Evolutionary conservation across 2,113 vertebrate species (phyloP).

Genomic region (Dasypus novemcinctus): DNA sequence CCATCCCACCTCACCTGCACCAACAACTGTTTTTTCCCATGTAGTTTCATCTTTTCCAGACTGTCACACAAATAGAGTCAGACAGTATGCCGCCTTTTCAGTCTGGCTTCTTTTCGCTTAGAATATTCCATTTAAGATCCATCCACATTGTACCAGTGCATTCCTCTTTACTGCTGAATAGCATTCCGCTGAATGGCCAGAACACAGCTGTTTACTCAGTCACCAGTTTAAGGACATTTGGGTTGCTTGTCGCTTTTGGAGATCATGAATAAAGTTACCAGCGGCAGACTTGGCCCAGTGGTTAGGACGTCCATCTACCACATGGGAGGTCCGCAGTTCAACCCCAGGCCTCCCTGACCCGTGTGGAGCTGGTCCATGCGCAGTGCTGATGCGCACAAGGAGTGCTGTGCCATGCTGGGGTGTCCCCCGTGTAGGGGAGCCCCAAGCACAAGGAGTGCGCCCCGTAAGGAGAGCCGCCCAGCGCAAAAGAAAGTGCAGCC

Average conservation of each 20-base stretch:
- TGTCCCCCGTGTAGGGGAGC: no score
- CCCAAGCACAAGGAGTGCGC: no score
- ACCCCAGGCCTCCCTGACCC: no score
- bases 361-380: no score
- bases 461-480: no score
- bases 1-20: background rate
- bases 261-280: no score
- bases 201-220: background rate
- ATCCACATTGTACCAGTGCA: fast-evolving
- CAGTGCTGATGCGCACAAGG: no score
- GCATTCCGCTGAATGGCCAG: background rate
- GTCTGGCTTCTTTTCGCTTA: background rate
- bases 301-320: background rate
- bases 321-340: no score
- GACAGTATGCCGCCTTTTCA: background rate
- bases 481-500: no score
- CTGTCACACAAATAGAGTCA: background rate
- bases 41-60: background rate
- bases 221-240: background rate
- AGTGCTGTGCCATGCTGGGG: no score
- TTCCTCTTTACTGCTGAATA: background rate
- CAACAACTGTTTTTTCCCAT: background rate
- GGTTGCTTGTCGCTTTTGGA: background rate
- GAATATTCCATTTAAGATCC: background rate
- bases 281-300: no score